These are phyloP conservation scores for Parazoanthus darwini DNA, from an alignment of 92 coral and sea anemone species.

Conservation along the genomic window DNA sequence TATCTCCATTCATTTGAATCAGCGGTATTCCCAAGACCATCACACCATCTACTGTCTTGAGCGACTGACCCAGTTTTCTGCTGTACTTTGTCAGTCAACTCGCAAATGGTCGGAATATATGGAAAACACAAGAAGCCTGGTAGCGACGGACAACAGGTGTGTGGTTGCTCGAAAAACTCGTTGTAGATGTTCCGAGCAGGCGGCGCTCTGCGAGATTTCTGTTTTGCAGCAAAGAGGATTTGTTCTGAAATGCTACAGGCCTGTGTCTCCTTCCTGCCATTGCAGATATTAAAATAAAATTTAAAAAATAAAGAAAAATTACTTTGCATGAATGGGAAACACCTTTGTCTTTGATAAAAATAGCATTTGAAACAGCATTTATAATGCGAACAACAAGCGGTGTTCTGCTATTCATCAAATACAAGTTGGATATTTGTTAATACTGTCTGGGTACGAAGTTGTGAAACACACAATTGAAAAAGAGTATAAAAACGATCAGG, in stretches of 20 bases:
- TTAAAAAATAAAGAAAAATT: too few species aligned
- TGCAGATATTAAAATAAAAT: neutral
- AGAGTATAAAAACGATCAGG: too few species aligned
- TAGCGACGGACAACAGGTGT: conserved; percentile 65
- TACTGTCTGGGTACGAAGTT: too few species aligned
- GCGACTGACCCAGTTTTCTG: conserved; percentile 43
- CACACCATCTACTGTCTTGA: conserved; percentile 36
- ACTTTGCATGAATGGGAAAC: too few species aligned
- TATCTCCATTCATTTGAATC: conserved; percentile 72
- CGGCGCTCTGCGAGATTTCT: conserved; percentile 19
- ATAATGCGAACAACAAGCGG: too few species aligned
- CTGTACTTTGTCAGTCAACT: conserved; percentile 53
- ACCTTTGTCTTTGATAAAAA: too few species aligned
- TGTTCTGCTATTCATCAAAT: too few species aligned
- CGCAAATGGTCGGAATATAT: conserved; percentile 58
- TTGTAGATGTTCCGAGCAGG: conserved; percentile 74
- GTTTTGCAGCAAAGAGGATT: conserved; percentile 51
- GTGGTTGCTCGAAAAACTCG: conserved; percentile 90
- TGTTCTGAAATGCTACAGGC: conserved; percentile 45
- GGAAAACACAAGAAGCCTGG: conserved; percentile 53
- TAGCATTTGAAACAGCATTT: too few species aligned
- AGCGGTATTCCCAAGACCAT: conserved; percentile 28
- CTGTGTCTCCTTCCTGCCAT: neutral
- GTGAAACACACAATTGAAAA: too few species aligned
- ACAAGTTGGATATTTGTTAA: too few species aligned